Conservation (phyloP, 2,113 vertebrate species). For the Callorhinus ursinus region DNA sequence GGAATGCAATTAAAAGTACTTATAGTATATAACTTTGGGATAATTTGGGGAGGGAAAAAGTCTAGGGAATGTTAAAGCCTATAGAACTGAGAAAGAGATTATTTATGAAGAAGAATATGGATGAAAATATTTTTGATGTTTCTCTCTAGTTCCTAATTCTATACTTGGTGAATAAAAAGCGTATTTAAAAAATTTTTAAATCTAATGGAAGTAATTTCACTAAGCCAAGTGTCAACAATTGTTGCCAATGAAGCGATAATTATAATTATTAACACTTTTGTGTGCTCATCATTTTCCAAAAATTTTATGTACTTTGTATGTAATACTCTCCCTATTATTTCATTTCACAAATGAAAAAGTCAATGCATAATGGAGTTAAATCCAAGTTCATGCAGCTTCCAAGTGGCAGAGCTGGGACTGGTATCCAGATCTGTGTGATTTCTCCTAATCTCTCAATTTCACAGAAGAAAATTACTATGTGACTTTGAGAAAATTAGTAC, state of each 20-base stretch:
- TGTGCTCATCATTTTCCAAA: not conserved
- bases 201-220: not conserved
- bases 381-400: not conserved
- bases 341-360: conserved; percentile 5
- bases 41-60: not conserved
- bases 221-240: not conserved
- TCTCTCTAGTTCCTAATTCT: not conserved
- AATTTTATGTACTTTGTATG: not conserved
- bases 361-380: not conserved
- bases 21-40: not conserved
- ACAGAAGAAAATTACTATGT: not conserved
- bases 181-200: not conserved
- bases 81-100: not conserved
- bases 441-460: conserved; percentile 47
- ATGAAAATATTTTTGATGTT: not conserved
- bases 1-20: not conserved
- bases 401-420: not conserved
- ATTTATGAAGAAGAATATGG: not conserved
- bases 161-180: not conserved
- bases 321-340: not conserved
- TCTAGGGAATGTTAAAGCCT: not conserved
- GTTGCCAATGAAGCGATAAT: not conserved
- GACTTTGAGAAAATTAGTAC: conserved; percentile 39
- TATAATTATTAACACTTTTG: not conserved
- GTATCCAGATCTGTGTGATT: not conserved